Evolutionary conservation across 2,113 vertebrate species (phyloP), one percentile per base, ranked within the genome.

Genomic region (Numida meleagris): DNA sequence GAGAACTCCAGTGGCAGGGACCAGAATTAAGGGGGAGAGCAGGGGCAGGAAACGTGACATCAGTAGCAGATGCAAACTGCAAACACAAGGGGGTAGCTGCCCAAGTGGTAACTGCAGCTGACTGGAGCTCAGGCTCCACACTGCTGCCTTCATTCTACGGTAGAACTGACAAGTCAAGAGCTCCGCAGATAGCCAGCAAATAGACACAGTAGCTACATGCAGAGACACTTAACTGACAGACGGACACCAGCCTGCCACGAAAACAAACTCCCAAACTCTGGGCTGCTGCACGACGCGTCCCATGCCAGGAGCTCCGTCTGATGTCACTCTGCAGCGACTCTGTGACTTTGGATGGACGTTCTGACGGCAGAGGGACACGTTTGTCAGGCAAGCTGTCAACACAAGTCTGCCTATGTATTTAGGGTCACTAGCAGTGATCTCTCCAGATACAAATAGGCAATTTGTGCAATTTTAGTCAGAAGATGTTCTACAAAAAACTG

Each of bases 401-500:
- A 42, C 42, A 5, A 51, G 58, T 21, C 82, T 66, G 77, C 77
- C 33, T 5, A 12, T 10, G 46, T 6, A 38, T 3, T 4, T 6
- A 18, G 78, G 88, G 93, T 33, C 81, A 66, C 66, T 19, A 4
- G 9, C 31, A 67, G 46, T 0, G 3, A 79, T 25, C 25, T 10
- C 66, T 67, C 61, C 9, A 8, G 57, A 79, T 20, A 29, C 25
- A 70, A 63, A 65, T 0, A 38, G 45, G 68, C 68, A 34, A 63
- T 19, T n/a, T 36, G 77, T 24, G 38, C 63, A 4, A 6, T 14
- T 71, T 53, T 4, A 82, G 65, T 46, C 15, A 0, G 6, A 58
- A 48, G 68, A 29, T 0, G 0, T 65, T 71, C 3, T 0, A 11
- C 18, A 36, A 6, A 34, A n/a, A n/a, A n/a, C n/a, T n/a, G n/a